Percentiles rank a stretch among this genome's conserved stretches.
Conservation (phyloP, 1,140 invertebrate species). For the Rhizoglyphus robini region DNA sequence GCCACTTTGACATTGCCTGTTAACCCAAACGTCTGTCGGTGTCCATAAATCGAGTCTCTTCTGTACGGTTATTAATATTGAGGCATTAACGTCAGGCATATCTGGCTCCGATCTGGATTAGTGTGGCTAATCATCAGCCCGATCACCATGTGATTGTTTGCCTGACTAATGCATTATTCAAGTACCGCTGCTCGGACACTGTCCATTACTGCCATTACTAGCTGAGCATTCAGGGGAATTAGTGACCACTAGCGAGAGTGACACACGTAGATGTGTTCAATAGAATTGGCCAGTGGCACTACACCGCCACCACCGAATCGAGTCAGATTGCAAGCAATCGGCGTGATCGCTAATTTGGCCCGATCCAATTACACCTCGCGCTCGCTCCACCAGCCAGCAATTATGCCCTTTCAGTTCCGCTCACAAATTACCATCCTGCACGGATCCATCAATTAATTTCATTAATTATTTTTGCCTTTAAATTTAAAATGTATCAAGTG, state of each 20-base stretch:
- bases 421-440: neutral
- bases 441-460: conserved; percentile 3
- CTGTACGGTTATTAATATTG: too few species aligned
- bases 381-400: neutral
- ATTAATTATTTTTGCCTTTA: conserved; percentile 3
- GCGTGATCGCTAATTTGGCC: neutral
- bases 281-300: too few species aligned
- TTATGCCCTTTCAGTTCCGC: neutral
- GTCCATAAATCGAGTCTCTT: too few species aligned
- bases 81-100: neutral
- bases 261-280: too few species aligned
- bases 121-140: neutral
- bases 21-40: too few species aligned
- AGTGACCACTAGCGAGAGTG: too few species aligned
- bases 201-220: neutral
- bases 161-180: conserved; percentile 11
- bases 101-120: conserved; percentile 10
- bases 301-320: too few species aligned
- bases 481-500: neutral
- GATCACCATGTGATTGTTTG: conserved; percentile 9
- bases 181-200: neutral
- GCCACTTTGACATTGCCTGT: too few species aligned
- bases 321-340: too few species aligned
- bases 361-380: conserved; percentile 5
- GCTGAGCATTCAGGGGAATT: too few species aligned